Conservation (phyloP, 2,797 vertebrate species). For the Cuculus canorus region DNA sequence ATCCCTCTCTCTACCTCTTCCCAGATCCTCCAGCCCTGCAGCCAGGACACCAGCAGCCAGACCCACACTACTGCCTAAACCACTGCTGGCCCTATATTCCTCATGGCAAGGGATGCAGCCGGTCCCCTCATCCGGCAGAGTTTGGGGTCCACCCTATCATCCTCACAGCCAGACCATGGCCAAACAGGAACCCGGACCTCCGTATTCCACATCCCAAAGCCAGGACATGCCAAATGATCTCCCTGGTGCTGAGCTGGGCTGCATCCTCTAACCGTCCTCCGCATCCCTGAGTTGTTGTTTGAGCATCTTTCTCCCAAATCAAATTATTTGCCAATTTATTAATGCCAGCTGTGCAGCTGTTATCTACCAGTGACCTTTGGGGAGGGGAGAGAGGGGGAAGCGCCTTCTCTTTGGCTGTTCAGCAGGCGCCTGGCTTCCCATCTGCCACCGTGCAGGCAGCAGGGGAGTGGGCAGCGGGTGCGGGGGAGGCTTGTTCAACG, state of each 20-base stretch:
- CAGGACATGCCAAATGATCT: fast-evolving
- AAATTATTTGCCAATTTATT: background rate
- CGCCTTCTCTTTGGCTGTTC: constrained; percentile 38
- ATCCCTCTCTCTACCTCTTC: background rate
- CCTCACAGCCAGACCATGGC: fast-evolving
- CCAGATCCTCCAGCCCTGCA: background rate
- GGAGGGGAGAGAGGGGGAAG: background rate
- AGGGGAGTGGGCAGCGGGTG: constrained; percentile 57
- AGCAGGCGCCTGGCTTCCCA: constrained; percentile 22
- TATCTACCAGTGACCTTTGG: constrained; percentile 20
- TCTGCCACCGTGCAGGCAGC: constrained; percentile 38
- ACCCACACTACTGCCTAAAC: fast-evolving
- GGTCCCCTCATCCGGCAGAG: background rate
- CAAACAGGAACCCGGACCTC: background rate
- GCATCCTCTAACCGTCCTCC: background rate
- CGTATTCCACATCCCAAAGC: background rate
- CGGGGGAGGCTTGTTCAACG: background rate
- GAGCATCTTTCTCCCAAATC: background rate
- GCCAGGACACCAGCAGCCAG: fast-evolving
- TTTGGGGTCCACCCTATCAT: background rate
- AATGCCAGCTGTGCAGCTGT: background rate
- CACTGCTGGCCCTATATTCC: background rate
- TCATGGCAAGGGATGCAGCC: background rate
- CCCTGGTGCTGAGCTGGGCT: fast-evolving
- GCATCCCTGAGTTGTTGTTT: background rate